Evolutionary conservation across 2,113 vertebrate genomes (phyloP).

Genomic region (Pardalotus punctatus): DNA sequence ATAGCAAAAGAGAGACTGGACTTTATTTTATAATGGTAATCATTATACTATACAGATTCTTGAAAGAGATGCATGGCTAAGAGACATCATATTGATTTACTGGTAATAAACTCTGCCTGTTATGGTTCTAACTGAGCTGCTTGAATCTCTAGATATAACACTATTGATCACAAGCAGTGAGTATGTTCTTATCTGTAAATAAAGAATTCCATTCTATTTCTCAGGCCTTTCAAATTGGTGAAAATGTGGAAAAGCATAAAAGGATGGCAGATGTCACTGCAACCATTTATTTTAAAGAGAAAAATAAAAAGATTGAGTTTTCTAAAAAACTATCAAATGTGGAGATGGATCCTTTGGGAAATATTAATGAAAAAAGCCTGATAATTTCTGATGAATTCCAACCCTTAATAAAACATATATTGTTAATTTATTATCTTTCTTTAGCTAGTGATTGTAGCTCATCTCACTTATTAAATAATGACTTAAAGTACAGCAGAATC

Average conservation of each 20-base stretch:
- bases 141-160: conserved; percentile 52
- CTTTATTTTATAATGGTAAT: conserved; percentile 63
- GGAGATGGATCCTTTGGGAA: neutral
- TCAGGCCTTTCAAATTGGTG: conserved; percentile 11
- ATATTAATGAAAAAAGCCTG: neutral
- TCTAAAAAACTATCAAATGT: neutral
- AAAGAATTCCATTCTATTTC: conserved; percentile 35
- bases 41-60: conserved; percentile 51
- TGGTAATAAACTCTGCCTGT: conserved; percentile 53
- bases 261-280: neutral
- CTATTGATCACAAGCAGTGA: conserved; percentile 53
- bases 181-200: conserved; percentile 60
- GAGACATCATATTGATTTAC: conserved; percentile 61
- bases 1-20: conserved; percentile 49
- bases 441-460: neutral
- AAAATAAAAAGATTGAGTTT: neutral
- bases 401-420: neutral
- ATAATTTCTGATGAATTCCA: neutral
- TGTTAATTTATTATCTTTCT: neutral
- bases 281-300: neutral
- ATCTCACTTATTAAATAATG: neutral
- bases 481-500: neutral
- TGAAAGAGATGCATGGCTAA: conserved; percentile 44
- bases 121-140: conserved; percentile 36
- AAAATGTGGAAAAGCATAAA: neutral